Evolutionary conservation across 2,888 invertebrate species (phyloP).

Genomic region (Pyrrhosoma nymphula): DNA sequence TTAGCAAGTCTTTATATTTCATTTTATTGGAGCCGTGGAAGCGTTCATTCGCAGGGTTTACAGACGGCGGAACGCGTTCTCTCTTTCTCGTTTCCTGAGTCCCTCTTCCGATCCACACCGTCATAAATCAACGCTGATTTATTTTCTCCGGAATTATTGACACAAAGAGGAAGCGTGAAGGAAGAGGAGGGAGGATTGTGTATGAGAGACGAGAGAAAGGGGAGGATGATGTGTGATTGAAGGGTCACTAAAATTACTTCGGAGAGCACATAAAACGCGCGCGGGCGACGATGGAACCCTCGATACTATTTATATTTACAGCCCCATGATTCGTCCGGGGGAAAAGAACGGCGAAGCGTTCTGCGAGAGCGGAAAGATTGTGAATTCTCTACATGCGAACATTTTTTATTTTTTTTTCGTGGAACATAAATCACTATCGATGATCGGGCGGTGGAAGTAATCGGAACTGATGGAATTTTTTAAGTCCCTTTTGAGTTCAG

Average conservation of each 20-base stretch:
- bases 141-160: constrained; percentile 52
- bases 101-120: background rate
- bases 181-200: background rate
- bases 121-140: constrained; percentile 55
- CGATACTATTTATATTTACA: constrained; percentile 11
- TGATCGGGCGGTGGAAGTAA: background rate
- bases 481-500: background rate
- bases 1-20: no score
- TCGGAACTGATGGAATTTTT: background rate
- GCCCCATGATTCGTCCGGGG: background rate
- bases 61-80: background rate
- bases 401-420: background rate
- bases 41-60: no score
- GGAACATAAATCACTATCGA: constrained; percentile 45
- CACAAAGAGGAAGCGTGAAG: background rate
- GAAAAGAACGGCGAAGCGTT: background rate
- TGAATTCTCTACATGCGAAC: background rate
- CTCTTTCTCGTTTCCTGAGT: background rate
- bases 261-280: constrained; percentile 6
- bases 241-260: constrained; percentile 49
- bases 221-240: constrained; percentile 21
- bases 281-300: background rate
- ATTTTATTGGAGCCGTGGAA: no score
- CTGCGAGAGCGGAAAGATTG: background rate
- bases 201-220: background rate